phyloP scores from a whole-genome alignment of 2,113 vertebrate species.

The Pagrus major region DNA sequence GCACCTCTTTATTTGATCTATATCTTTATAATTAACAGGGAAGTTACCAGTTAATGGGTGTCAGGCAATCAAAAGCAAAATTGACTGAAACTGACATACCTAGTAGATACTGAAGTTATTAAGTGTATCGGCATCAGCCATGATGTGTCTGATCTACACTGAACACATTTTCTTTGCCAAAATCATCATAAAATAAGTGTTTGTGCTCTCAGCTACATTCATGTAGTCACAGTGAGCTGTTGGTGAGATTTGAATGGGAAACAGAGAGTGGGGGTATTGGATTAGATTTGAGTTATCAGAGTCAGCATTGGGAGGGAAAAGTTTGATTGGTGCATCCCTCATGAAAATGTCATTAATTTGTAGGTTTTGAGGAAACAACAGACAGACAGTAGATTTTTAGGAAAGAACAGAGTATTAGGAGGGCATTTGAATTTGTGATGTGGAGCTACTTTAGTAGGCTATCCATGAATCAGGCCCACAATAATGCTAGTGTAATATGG shows the following conservation, averaged over 20 bases:
- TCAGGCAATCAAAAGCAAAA: no score
- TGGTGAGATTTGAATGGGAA: neutral
- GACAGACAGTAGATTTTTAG: no score
- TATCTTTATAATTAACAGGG: no score
- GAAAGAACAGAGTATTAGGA: neutral
- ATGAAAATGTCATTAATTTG: neutral
- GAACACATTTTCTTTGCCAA: neutral
- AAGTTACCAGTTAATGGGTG: no score
- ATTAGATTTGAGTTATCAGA: neutral
- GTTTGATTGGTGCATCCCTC: neutral
- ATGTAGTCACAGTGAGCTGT: neutral
- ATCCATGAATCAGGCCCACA: neutral
- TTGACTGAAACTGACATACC: no score
- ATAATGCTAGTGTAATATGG: neutral
- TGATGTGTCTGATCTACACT: no score
- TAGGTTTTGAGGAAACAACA: neutral
- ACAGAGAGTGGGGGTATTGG: neutral
- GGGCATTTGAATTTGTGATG: neutral
- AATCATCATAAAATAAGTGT: neutral
- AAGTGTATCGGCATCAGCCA: no score
- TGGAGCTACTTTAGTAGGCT: neutral
- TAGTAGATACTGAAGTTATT: neutral
- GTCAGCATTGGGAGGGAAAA: neutral
- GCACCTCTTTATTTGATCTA: no score
- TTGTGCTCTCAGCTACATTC: neutral